phyloP scores from a whole-genome alignment of 1,140 invertebrate genomes.

The Latrodectus geometricus region DNA sequence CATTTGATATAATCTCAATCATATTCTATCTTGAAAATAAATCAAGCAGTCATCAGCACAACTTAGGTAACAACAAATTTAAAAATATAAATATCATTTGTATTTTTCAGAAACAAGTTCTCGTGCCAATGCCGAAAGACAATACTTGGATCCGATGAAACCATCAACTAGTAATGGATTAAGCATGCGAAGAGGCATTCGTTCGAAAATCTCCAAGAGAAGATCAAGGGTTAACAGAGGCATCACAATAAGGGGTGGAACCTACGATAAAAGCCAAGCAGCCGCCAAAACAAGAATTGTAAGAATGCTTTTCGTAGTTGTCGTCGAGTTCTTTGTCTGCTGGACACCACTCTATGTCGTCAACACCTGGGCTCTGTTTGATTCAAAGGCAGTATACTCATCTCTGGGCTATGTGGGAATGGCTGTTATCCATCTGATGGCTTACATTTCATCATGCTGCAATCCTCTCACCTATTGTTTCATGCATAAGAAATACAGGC shows the following conservation, averaged over 20 bases:
- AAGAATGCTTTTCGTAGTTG: conserved; percentile 73
- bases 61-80: background rate
- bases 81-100: background rate
- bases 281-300: conserved; percentile 70
- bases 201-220: background rate
- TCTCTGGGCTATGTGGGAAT: conserved; percentile 64
- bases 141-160: conserved; percentile 26
- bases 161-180: conserved; percentile 32
- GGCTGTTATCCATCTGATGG: conserved; percentile 70
- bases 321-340: conserved; percentile 73
- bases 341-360: conserved; percentile 73
- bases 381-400: conserved; percentile 65
- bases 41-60: no score
- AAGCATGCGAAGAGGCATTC: background rate
- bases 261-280: conserved; percentile 65
- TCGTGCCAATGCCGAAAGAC: conserved; percentile 7
- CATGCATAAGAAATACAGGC: conserved; percentile 72
- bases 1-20: no score
- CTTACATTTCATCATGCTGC: conserved; percentile 72
- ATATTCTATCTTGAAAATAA: no score
- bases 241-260: conserved; percentile 9
- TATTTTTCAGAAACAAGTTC: conserved; percentile 6
- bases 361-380: conserved; percentile 70
- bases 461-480: conserved; percentile 74
- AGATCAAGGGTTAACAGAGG: conserved; percentile 1